A percentile compares a stretch with the other conserved stretches of the same genome.
phyloP scores from a whole-genome alignment of 2,113 vertebrate species.

The Lepus timidus region DNA sequence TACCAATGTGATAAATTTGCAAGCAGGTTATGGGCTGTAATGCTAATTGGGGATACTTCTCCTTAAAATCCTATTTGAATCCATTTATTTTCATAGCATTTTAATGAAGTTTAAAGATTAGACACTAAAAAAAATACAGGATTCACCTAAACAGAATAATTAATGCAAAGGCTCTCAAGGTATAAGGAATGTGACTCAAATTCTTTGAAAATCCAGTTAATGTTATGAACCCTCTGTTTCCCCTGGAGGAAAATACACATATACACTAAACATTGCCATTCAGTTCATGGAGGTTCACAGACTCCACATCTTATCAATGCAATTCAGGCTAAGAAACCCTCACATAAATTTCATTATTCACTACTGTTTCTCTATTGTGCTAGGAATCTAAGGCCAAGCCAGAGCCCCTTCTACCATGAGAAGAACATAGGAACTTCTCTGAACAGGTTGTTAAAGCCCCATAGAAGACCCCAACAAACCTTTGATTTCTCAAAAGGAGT shows the following conservation, averaged over 20 bases:
- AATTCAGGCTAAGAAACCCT: slow-evolving; percentile 28
- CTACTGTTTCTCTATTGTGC: slow-evolving; percentile 4
- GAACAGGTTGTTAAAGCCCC: slow-evolving; percentile 28
- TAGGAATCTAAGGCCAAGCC: background rate
- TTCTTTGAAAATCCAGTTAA: slow-evolving; percentile 60
- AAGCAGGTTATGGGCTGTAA: slow-evolving; percentile 38
- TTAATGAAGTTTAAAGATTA: slow-evolving; percentile 62
- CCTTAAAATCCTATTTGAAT: slow-evolving; percentile 52
- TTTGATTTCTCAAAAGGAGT: slow-evolving; percentile 60
- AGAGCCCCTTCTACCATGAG: background rate
- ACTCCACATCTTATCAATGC: background rate
- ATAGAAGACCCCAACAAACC: slow-evolving; percentile 52
- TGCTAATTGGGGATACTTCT: background rate
- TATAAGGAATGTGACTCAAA: background rate
- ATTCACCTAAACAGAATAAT: slow-evolving; percentile 39
- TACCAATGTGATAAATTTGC: background rate
- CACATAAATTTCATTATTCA: background rate
- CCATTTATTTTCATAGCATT: slow-evolving; percentile 34
- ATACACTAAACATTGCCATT: background rate
- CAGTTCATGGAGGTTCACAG: background rate
- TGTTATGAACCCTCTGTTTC: slow-evolving; percentile 12
- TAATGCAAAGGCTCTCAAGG: background rate
- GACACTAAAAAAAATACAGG: background rate
- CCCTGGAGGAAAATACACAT: slow-evolving; percentile 33
- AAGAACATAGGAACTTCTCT: background rate